phyloP scores from a whole-genome alignment of 2,113 vertebrate species.

The Brachionichthys hirsutus region DNA sequence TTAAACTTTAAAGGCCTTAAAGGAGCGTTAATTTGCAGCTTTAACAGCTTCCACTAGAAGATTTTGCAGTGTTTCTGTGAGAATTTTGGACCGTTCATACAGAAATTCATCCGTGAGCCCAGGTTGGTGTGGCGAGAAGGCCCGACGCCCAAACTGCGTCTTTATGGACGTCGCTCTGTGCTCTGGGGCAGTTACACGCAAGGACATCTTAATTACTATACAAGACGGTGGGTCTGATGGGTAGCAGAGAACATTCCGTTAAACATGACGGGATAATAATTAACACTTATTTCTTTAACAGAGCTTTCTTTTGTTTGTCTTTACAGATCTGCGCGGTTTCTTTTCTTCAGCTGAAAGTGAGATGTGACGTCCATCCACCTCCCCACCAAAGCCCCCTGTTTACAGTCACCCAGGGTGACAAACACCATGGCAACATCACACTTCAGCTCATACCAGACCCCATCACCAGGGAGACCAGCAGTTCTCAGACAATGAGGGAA shows the following conservation, averaged over 20 bases:
- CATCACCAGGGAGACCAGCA: constrained; percentile 76
- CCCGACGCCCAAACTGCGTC: too few relatives aligned
- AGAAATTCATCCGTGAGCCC: too few relatives aligned
- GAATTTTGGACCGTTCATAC: too few relatives aligned
- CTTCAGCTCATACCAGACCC: constrained; percentile 71
- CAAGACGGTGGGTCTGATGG: too few relatives aligned
- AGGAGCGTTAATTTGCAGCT: too few relatives aligned
- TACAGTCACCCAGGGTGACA: constrained; percentile 79
- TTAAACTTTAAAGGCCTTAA: too few relatives aligned
- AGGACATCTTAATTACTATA: too few relatives aligned
- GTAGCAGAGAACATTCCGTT: background rate
- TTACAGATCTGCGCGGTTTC: background rate
- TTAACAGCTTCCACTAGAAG: too few relatives aligned
- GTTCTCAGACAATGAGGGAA: constrained; percentile 60
- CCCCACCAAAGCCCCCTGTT: constrained; percentile 69
- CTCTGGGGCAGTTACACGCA: too few relatives aligned
- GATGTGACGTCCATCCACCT: constrained; percentile 32
- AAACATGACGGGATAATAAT: background rate
- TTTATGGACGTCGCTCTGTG: too few relatives aligned
- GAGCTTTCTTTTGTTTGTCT: background rate
- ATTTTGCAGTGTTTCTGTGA: too few relatives aligned
- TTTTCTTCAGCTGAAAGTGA: constrained; percentile 28
- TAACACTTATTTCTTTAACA: background rate
- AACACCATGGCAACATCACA: constrained; percentile 70
- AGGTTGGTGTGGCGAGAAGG: too few relatives aligned